Evolutionary conservation across 2,888 invertebrate species (phyloP).

Genomic region (Lasioglossum leucozonium): DNA sequence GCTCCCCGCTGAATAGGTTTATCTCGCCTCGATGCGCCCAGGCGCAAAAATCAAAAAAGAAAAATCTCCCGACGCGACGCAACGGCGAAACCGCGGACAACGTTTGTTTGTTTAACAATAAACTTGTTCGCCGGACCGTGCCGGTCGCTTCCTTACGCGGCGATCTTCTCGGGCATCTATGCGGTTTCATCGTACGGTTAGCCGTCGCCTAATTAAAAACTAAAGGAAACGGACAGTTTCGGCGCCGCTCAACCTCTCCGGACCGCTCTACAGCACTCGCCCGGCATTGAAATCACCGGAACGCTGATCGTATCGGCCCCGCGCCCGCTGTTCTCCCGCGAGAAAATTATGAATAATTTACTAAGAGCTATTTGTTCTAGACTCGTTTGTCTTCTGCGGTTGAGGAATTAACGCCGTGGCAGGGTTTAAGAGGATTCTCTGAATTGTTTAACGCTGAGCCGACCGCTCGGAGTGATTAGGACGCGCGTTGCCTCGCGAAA

Average conservation of each 20-base stretch:
- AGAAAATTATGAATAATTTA: constrained; percentile 8
- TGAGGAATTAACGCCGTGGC: not conserved
- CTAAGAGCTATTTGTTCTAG: not conserved
- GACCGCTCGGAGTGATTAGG: not conserved
- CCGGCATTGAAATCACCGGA: constrained; percentile 16
- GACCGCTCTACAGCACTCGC: not conserved
- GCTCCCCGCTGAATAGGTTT: constrained; percentile 13
- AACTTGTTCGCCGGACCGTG: constrained; percentile 12
- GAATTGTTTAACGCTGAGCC: not conserved
- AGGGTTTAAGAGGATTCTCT: not conserved
- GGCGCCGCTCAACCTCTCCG: not conserved
- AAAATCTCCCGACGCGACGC: not conserved
- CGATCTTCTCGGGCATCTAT: not conserved
- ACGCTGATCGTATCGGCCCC: not conserved
- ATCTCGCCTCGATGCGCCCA: constrained; percentile 19
- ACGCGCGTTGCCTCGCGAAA: not conserved
- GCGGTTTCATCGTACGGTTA: not conserved
- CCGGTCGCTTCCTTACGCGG: not conserved
- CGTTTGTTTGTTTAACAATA: constrained; percentile 23
- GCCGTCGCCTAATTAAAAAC: not conserved
- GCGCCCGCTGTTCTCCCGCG: not conserved
- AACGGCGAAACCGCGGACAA: not conserved
- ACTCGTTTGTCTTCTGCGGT: constrained; percentile 25
- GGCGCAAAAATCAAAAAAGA: not conserved
- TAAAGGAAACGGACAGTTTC: constrained; percentile 2